phyloP scores from a whole-genome alignment of 1,140 invertebrate species.

The Formica selysi region DNA sequence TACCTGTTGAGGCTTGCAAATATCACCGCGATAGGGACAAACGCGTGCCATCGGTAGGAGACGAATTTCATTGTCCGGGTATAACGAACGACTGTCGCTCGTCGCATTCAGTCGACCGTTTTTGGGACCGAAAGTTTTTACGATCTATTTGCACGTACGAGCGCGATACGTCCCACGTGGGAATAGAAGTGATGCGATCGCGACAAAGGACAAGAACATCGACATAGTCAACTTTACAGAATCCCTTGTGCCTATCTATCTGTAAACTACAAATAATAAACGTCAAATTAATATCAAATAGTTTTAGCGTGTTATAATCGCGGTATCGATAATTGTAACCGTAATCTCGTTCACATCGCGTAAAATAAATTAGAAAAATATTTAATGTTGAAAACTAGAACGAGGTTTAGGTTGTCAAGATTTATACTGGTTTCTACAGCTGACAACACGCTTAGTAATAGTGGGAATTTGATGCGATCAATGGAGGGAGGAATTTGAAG shows the following conservation, averaged over 20 bases:
- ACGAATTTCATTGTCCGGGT: constrained; percentile 50
- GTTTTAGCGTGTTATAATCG: background rate
- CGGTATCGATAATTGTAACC: background rate
- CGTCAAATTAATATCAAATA: background rate
- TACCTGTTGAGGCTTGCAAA: constrained; percentile 40
- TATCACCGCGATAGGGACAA: constrained; percentile 43
- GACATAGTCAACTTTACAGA: background rate
- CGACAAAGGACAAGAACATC: constrained; percentile 8
- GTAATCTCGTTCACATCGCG: background rate
- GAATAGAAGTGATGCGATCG: constrained; percentile 31
- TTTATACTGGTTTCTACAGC: background rate
- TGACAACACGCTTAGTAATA: background rate
- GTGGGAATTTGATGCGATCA: background rate
- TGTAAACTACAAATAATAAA: background rate
- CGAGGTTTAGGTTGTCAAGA: background rate
- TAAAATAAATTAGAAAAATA: background rate
- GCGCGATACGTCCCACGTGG: constrained; percentile 31
- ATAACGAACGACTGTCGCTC: constrained; percentile 55
- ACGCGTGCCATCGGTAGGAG: constrained; percentile 25
- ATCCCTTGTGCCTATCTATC: background rate
- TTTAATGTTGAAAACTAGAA: constrained; percentile 1
- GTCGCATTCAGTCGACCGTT: constrained; percentile 39
- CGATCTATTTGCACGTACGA: constrained; percentile 51
- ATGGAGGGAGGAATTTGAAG: background rate
- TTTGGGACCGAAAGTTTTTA: constrained; percentile 49